A percentile compares a stretch with the other conserved stretches of the same genome.
Evolutionary conservation across 2,888 invertebrate genomes (phyloP).

Genomic region (Isotomurus palustris): DNA sequence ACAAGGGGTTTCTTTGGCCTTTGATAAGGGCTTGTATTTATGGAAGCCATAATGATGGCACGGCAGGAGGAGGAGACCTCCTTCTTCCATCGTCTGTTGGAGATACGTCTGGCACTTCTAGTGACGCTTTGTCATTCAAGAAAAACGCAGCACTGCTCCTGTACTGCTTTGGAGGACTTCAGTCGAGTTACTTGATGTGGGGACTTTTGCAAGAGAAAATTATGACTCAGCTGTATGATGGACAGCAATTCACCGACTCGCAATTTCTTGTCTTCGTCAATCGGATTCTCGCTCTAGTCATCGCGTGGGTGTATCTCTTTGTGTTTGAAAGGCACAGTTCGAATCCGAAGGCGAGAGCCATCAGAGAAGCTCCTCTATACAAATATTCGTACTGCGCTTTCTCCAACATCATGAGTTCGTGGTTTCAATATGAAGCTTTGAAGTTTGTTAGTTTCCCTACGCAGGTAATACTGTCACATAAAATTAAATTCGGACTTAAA

Average conservation of each 20-base stretch:
- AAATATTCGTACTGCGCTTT: conserved; percentile 94
- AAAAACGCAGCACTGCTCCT: conserved; percentile 59
- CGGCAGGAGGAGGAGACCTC: too few species aligned
- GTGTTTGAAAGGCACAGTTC: conserved; percentile 55
- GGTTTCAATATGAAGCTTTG: conserved; percentile 99
- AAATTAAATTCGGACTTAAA: neutral
- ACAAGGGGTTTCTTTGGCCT: conserved; percentile 44
- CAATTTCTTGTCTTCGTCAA: conserved; percentile 96
- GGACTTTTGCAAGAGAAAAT: conserved; percentile 96
- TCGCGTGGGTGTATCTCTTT: conserved; percentile 64
- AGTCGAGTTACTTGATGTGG: conserved; percentile 89
- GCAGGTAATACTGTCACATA: conserved; percentile 64
- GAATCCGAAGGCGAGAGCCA: conserved; percentile 53
- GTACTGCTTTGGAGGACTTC: conserved; percentile 82
- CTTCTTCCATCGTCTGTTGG: conserved; percentile 16
- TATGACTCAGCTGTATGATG: conserved; percentile 80
- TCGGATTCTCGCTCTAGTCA: conserved; percentile 75
- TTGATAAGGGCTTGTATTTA: conserved; percentile 41
- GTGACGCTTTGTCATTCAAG: conserved; percentile 22
- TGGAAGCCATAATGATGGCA: conserved; percentile 38
- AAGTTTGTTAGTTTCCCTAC: conserved; percentile 98
- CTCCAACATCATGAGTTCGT: conserved; percentile 95
- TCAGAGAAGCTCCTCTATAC: conserved; percentile 75
- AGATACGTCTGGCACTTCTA: neutral
- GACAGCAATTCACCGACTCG: conserved; percentile 76